phyloP scores from a whole-genome alignment of 1,140 invertebrate species.

The Spodoptera frugiperda region DNA sequence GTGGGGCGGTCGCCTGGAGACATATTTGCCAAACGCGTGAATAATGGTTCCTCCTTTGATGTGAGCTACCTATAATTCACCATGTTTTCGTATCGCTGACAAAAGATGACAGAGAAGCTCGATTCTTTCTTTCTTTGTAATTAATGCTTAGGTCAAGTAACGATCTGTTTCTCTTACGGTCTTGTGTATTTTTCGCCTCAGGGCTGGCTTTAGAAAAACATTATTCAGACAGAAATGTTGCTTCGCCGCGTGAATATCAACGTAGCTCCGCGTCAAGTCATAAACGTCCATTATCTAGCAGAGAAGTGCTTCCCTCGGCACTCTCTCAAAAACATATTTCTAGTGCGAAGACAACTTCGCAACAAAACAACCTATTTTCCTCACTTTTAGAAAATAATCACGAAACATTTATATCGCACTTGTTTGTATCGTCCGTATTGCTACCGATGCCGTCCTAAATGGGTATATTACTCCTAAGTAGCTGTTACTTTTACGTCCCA shows the following conservation, averaged over 20 bases:
- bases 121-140: slow-evolving; percentile 23
- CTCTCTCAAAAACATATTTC: slow-evolving; percentile 41
- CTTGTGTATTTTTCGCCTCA: slow-evolving; percentile 4
- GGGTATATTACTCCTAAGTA: slow-evolving; percentile 53
- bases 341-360: slow-evolving; percentile 34
- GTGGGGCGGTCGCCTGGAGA: slow-evolving; percentile 64
- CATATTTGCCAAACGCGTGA: slow-evolving; percentile 77
- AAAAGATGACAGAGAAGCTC: slow-evolving; percentile 47
- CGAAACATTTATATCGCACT: slow-evolving; percentile 34
- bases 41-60: slow-evolving; percentile 71
- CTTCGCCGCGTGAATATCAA: slow-evolving; percentile 33
- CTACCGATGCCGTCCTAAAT: slow-evolving; percentile 48
- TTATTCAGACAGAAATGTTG: slow-evolving; percentile 25
- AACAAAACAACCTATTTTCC: slow-evolving; percentile 35
- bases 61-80: slow-evolving; percentile 57
- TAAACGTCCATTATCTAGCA: slow-evolving; percentile 46
- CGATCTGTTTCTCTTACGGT: neutral
- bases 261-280: slow-evolving; percentile 31
- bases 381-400: slow-evolving; percentile 44
- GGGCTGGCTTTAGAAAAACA: neutral
- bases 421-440: slow-evolving; percentile 44
- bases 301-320: slow-evolving; percentile 43
- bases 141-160: slow-evolving; percentile 24
- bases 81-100: slow-evolving; percentile 56
- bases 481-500: slow-evolving; percentile 57